Evolutionary conservation across 2,888 invertebrate species (phyloP), one percentile per base, ranked within the genome.

Genomic region (Pedicia rivosa): DNA sequence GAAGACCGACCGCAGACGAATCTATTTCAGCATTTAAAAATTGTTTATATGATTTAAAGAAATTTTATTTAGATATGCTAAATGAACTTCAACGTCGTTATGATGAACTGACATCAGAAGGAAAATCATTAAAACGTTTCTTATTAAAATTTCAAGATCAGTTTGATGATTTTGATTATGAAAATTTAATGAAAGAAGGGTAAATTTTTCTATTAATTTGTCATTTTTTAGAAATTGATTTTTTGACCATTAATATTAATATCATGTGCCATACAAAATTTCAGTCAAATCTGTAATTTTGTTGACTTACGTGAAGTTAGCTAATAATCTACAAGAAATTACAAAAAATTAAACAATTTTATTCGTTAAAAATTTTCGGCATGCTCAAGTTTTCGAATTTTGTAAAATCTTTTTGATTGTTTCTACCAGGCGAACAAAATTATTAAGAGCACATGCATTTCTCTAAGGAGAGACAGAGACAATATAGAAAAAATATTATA

Each of bases 1-100:
- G 40, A 22, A 39, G 40, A 9, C 45, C 55, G 2, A 53, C 51
- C 1, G 42, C 41, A 4, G 47, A 51, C 0, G 55, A 59, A 42
- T 57, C 60, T 1, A 39, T 47, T 42, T 39, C 36, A 3, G 53
- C 53, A 1, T 57, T 52, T 32, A 49, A 55, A 31, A 46, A 51
- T 5, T 82, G 82, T 42, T 57, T 83, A 28, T 64, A 64, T 36
- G 80, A 82, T 50, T 74, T 78, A 46, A 77, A 74, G 48, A 57
- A 68, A 0, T 64, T 68, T 22, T 66, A 75, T 42, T 57, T 78
- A 4, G 63, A 65, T 0, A 60, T 79, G 27, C 74, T 79, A 12
- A 72, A 70, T 42, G 55, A 68, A 24, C 68, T 83, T 16, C 75
- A 79, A 46, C 62, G 63, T 16, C 64, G 72, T 44, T 78, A 76